phyloP scores from a whole-genome alignment of 2,797 vertebrate genomes.

The Mycteria americana region DNA sequence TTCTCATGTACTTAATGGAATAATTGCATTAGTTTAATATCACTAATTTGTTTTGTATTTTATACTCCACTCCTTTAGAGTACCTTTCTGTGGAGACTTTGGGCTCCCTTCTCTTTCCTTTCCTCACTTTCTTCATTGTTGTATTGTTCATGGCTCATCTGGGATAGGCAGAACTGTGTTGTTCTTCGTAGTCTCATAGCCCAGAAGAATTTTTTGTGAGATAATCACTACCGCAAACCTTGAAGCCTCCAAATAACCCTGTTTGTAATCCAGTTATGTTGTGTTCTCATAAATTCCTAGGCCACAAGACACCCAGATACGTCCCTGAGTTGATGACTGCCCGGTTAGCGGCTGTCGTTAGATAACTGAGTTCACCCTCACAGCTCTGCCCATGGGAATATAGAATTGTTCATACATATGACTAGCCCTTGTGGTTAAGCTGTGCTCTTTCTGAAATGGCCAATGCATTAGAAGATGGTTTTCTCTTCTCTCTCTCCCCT shows the following conservation, averaged over 20 bases:
- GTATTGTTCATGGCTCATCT: not conserved
- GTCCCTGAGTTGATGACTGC: not conserved
- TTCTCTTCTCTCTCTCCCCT: not conserved
- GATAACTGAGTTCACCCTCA: not conserved
- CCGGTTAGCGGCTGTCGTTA: not conserved
- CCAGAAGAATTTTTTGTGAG: not conserved
- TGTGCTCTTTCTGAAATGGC: not conserved
- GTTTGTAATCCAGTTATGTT: not conserved
- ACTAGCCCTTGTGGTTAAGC: constrained; percentile 6
- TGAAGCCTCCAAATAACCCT: constrained; percentile 13
- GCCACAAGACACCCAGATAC: not conserved
- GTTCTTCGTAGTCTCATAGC: not conserved
- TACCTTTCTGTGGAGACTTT: not conserved
- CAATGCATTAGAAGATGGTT: not conserved
- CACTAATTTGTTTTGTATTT: not conserved
- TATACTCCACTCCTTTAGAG: not conserved
- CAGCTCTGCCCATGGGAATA: not conserved
- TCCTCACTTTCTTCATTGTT: not conserved
- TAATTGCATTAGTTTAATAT: not conserved
- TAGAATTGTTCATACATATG: not conserved
- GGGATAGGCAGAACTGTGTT: not conserved
- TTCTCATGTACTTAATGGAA: not conserved
- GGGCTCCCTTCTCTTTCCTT: not conserved
- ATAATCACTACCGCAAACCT: not conserved
- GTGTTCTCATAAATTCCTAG: constrained; percentile 1